Conservation (phyloP, 2,113 vertebrate genomes). For the Dicerorhinus sumatrensis region DNA sequence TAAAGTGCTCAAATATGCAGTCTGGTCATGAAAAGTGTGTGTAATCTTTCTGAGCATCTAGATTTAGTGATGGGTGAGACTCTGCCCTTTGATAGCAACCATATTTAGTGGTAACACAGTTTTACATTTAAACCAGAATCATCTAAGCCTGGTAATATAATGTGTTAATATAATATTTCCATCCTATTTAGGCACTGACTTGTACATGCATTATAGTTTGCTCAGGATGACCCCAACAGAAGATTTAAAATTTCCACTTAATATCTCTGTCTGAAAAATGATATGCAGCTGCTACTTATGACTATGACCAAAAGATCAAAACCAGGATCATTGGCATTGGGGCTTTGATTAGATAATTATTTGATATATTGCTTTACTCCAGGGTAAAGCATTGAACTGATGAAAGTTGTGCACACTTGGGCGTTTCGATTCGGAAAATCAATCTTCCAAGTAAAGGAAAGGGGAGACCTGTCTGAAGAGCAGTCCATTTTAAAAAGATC, state of each 20-base stretch:
- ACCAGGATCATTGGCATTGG: background rate
- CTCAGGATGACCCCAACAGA: background rate
- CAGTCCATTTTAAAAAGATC: background rate
- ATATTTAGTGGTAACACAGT: background rate
- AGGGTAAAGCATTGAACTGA: background rate
- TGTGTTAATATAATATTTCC: background rate
- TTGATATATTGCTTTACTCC: background rate
- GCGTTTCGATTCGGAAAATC: background rate
- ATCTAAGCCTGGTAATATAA: background rate
- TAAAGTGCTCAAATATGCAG: background rate
- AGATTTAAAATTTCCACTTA: background rate
- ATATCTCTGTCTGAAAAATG: background rate
- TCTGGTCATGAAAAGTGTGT: background rate
- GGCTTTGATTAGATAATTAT: background rate
- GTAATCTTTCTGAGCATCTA: background rate
- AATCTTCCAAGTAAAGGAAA: background rate
- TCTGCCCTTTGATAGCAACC: background rate
- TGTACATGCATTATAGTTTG: background rate
- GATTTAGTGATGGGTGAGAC: background rate
- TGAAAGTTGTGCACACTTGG: background rate
- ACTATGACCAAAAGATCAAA: background rate
- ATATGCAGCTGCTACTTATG: background rate
- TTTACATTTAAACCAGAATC: conserved; percentile 18
- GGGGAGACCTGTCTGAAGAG: background rate
- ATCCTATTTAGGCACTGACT: background rate